Base-by-base conservation (phyloP, 2,797 vertebrate genomes). In the Eulemur coronatus region DNA sequence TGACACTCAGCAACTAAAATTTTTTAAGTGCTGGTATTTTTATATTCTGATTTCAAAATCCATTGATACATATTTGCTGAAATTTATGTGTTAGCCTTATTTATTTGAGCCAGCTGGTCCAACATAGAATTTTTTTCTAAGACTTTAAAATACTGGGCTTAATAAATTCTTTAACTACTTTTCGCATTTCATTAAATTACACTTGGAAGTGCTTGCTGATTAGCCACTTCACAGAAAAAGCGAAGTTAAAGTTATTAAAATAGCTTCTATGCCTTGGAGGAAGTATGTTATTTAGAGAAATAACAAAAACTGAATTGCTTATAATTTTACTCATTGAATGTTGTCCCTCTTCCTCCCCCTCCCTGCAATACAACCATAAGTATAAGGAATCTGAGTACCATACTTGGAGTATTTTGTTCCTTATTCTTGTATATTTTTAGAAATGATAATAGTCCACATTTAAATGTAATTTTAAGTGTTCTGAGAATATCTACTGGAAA, bases 131-230 rank as follows among this genome's bases (percentile, higher is more conserved):
- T 65, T 95, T 55, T 81, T 38, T 20, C 2, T 10, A 89, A 91
- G 38, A 80, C 30, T 89, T 93, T 97, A 89, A 95, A 96, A 86
- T 94, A 96, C 75, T 22, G 91, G 38, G 41, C 38, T 95, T 97
- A 97, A 97, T 97, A 97, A 96, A 97, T 96, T 95, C 86, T 93
- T 96, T 91, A 96, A 96, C 90, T 93, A 76, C 41, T 78, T 95
- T 95, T 94, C 41, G 70, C 79, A 78, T 97, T 96, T 96, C 97
- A 95, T 97, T 96, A 97, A 97, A 95, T 97, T 97, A 94, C 33
- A 70, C 86, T 97, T 97, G 96, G 81, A 97, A 97, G 75, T 94
- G 24, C 75, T 93, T 82, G 75, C 84, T 97, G 97, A 97, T 97
- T 97, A 97, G 91, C 80, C 43, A 92, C 93, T 97, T 97, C 91